A percentile compares a stretch with the other conserved stretches of the same genome.
Evolutionary conservation across 2,888 invertebrate genomes (phyloP).

Genomic region (Diadegma fenestrale): DNA sequence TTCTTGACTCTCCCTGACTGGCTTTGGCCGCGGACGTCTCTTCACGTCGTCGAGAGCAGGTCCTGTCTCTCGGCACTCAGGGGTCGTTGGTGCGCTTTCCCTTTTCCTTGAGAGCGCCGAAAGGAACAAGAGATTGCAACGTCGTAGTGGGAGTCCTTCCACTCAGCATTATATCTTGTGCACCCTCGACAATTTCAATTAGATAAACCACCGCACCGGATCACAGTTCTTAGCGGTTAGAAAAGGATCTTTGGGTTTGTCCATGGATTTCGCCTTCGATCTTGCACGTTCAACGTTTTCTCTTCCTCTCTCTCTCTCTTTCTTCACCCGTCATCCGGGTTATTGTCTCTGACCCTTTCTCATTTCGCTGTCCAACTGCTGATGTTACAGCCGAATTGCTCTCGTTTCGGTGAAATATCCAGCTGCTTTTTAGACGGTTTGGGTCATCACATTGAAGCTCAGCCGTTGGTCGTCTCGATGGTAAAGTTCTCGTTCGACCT

Average conservation of each 20-base stretch:
- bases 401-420: slow-evolving; percentile 62
- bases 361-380: slow-evolving; percentile 37
- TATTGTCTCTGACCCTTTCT: slow-evolving; percentile 40
- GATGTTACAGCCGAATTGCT: slow-evolving; percentile 26
- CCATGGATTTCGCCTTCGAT: slow-evolving; percentile 66
- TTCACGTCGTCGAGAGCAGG: slow-evolving; percentile 31
- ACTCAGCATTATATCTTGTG: slow-evolving; percentile 66
- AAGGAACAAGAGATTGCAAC: slow-evolving; percentile 34
- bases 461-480: slow-evolving; percentile 49
- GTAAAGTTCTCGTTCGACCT: slow-evolving; percentile 49
- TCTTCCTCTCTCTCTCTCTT: not conserved
- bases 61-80: slow-evolving; percentile 42
- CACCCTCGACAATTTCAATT: slow-evolving; percentile 83
- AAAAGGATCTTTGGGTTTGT: slow-evolving; percentile 68
- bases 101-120: slow-evolving; percentile 60
- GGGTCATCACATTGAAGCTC: slow-evolving; percentile 64
- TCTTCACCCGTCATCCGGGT: slow-evolving; percentile 29
- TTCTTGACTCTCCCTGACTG: slow-evolving; percentile 70
- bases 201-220: slow-evolving; percentile 83
- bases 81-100: slow-evolving; percentile 55
- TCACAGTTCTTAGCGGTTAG: slow-evolving; percentile 81
- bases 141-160: slow-evolving; percentile 59
- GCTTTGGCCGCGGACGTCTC: slow-evolving; percentile 59
- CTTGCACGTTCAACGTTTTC: slow-evolving; percentile 39
- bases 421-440: slow-evolving; percentile 44